Evolutionary conservation across 2,888 invertebrate genomes (phyloP).

Genomic region (Acleris literana): DNA sequence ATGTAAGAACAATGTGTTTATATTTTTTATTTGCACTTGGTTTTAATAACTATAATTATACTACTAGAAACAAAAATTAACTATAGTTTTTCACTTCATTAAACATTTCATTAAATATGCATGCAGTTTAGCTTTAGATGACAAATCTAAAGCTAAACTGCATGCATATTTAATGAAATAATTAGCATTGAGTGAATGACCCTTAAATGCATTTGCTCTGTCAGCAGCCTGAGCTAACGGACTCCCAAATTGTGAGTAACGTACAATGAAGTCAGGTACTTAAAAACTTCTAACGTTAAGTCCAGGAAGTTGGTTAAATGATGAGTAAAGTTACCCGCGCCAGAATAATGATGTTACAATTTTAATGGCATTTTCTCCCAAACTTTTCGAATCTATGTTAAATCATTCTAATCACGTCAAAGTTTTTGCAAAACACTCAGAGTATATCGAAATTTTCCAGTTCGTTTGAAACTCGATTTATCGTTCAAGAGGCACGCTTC

Average conservation of each 20-base stretch:
- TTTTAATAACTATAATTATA: no score
- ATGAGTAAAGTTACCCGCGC: constrained; percentile 37
- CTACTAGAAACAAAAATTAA: no score
- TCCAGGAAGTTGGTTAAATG: constrained; percentile 36
- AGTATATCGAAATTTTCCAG: constrained; percentile 1
- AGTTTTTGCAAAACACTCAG: constrained; percentile 19
- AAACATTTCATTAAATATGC: no score
- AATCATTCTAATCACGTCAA: constrained; percentile 26
- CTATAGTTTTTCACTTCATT: no score
- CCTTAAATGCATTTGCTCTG: neutral
- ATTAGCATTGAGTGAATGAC: no score
- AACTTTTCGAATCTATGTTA: constrained; percentile 25
- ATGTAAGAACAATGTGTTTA: no score
- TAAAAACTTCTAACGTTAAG: constrained; percentile 35
- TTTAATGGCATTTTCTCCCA: constrained; percentile 27
- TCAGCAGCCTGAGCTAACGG: neutral
- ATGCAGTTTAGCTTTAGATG: no score
- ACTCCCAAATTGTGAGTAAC: constrained; percentile 20
- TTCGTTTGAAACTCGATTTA: constrained; percentile 1
- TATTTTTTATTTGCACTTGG: no score
- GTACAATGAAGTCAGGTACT: constrained; percentile 6
- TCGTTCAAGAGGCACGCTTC: neutral
- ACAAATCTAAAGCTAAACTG: no score
- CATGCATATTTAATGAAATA: no score
- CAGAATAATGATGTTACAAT: constrained; percentile 23